Conservation (phyloP, 2,888 invertebrate genomes). For the Maniola hyperantus region DNA sequence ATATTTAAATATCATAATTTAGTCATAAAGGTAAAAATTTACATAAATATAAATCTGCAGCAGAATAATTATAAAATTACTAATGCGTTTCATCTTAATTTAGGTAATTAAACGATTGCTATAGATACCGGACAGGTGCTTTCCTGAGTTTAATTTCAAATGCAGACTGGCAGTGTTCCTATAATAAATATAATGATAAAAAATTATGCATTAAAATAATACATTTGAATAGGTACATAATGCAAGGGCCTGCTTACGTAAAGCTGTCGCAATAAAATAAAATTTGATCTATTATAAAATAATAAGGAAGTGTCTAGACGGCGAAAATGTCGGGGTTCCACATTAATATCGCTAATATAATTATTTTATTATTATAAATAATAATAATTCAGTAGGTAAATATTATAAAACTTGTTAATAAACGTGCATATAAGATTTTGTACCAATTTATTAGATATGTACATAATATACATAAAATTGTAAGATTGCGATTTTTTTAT, state of each 20-base stretch:
- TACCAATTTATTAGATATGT: slow-evolving; percentile 48
- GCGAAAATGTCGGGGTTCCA: slow-evolving; percentile 46
- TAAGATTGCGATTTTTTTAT: slow-evolving; percentile 23
- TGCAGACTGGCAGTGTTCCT: slow-evolving; percentile 68
- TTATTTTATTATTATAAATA: slow-evolving; percentile 37
- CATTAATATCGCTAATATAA: slow-evolving; percentile 42
- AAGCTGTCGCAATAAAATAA: slow-evolving; percentile 22
- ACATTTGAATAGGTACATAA: slow-evolving; percentile 34
- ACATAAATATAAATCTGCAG: slow-evolving; percentile 38
- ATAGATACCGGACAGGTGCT: slow-evolving; percentile 33
- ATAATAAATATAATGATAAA: slow-evolving; percentile 43
- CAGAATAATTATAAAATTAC: slow-evolving; percentile 29
- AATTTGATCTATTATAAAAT: background rate
- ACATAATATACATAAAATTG: slow-evolving; percentile 48
- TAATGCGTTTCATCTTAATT: slow-evolving; percentile 22
- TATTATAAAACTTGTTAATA: slow-evolving; percentile 42
- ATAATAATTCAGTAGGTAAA: slow-evolving; percentile 22
- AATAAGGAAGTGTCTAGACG: slow-evolving; percentile 9
- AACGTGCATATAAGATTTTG: slow-evolving; percentile 44
- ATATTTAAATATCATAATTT: slow-evolving; percentile 33
- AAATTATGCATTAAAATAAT: slow-evolving; percentile 17
- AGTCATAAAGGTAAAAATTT: slow-evolving; percentile 41
- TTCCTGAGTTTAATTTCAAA: slow-evolving; percentile 50
- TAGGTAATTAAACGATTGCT: slow-evolving; percentile 16
- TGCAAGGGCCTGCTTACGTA: slow-evolving; percentile 69